Percentiles rank a stretch among this genome's conserved stretches.
These are phyloP conservation scores for Brienomyrus brachyistius DNA, from an alignment of 2,113 vertebrate species.

Conservation along the genomic window DNA sequence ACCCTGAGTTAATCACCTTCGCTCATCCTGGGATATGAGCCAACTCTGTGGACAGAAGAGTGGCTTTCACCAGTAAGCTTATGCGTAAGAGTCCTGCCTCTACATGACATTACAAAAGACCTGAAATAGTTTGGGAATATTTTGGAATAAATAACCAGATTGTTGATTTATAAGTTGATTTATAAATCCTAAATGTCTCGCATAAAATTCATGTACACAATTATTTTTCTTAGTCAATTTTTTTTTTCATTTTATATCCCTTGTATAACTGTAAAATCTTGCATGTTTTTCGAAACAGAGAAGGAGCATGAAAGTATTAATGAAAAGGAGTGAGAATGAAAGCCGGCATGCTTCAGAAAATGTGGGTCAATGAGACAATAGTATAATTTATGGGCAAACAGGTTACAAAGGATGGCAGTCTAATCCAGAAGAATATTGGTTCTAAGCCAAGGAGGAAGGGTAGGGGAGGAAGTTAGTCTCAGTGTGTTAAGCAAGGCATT, in stretches of 20 bases:
- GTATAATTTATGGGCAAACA: background rate
- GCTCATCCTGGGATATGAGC: background rate
- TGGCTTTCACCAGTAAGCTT: background rate
- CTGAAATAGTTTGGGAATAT: background rate
- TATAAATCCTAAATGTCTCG: background rate
- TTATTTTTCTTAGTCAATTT: background rate
- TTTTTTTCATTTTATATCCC: background rate
- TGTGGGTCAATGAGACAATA: background rate
- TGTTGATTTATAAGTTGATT: background rate
- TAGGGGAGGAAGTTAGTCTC: background rate
- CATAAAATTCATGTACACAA: background rate
- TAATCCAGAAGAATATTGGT: background rate
- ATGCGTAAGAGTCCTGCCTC: background rate
- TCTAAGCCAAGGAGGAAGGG: background rate
- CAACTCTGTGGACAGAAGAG: background rate
- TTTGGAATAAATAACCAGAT: background rate
- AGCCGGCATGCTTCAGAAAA: background rate
- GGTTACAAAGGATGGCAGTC: background rate
- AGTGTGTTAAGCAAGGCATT: background rate
- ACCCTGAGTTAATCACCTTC: background rate
- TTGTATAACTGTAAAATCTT: too few relatives aligned
- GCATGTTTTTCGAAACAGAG: too few relatives aligned
- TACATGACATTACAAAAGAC: background rate
- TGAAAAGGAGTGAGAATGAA: background rate
- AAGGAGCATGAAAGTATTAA: background rate